A percentile compares a stretch with the other conserved stretches of the same genome.
phyloP scores from a whole-genome alignment of 2,888 invertebrate genomes.

The Agriopis leucophaearia region DNA sequence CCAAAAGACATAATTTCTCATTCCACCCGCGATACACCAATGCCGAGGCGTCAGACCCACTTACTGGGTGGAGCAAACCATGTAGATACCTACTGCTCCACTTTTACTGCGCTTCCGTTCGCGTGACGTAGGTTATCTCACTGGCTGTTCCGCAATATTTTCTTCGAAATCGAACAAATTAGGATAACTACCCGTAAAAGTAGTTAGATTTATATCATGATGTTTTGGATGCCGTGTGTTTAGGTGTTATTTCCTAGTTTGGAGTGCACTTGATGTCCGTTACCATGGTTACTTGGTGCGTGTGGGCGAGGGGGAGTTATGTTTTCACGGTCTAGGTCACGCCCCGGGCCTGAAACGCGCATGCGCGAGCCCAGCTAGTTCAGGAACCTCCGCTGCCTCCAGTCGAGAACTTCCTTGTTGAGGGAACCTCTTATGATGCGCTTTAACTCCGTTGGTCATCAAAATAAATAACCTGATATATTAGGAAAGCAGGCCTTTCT shows the following conservation, averaged over 20 bases:
- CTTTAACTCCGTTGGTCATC: background rate
- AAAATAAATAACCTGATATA: background rate
- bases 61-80: conserved; percentile 72
- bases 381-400: conserved; percentile 65
- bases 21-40: conserved; percentile 71
- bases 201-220: background rate
- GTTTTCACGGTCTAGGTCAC: conserved; percentile 87
- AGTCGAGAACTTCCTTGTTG: conserved; percentile 67
- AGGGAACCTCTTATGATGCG: conserved; percentile 43
- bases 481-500: background rate
- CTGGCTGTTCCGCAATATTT: conserved; percentile 26
- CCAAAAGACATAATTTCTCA: conserved; percentile 66
- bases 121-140: conserved; percentile 55
- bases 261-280: conserved; percentile 59
- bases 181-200: background rate
- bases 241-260: conserved; percentile 42
- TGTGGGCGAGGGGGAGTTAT: conserved; percentile 78
- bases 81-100: conserved; percentile 65
- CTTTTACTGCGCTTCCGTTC: conserved; percentile 63
- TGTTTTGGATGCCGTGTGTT: conserved; percentile 34
- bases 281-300: conserved; percentile 71
- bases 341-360: conserved; percentile 74
- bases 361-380: conserved; percentile 68
- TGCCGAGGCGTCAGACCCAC: conserved; percentile 61
- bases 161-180: background rate